Base-by-base conservation (phyloP, 2,797 vertebrate species). In the Amblyraja radiata region DNA sequence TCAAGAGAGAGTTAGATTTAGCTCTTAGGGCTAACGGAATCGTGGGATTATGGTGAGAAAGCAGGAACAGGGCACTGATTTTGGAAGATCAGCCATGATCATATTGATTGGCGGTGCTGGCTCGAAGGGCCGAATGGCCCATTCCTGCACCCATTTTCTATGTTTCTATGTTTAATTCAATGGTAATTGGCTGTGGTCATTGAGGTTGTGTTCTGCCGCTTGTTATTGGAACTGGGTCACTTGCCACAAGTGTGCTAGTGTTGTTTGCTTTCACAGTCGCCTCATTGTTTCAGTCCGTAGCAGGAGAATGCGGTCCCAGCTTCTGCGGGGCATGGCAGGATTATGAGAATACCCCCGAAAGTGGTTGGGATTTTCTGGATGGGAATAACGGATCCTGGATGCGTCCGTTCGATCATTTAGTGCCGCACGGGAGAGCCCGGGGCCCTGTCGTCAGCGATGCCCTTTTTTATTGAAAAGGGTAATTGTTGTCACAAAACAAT, bases 401-500 rank as follows among this genome's bases (percentile, higher is more conserved):
- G 46, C 54, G 46, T 54, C 16, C 25, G 54, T 71, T 23, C 39
- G 36, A 74, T 91, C 71, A 74, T 91, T 74, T 23, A 21, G 46
- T 74, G 68, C 90, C 28, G 39, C 39, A 74, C n/a, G 6, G 11
- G 25, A 21, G 13, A 91, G 28, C 74, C 68, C 1, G 11, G 13
- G 39, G 8, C 18, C 1, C 11, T 91, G 23, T 91, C 36, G 7
- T 10, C 68, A 74, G 68, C 39, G 36, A 6, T 18, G 68, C 68
- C n/a, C 46, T 54, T 54, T 21, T 23, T 21, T 11, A 73, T 73
- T 46, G 23, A 91, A 74, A 91, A n/a, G 65, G 71, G 39, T n/a
- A 21, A 68, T 91, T 91, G 90, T 91, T 91, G 21, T 91, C 6
- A 36, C 46, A n/a, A 28, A 91, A 91, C 90, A 91, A 91, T 91